Conservation (phyloP, 2,113 vertebrate genomes). For the Saguinus midas region DNA sequence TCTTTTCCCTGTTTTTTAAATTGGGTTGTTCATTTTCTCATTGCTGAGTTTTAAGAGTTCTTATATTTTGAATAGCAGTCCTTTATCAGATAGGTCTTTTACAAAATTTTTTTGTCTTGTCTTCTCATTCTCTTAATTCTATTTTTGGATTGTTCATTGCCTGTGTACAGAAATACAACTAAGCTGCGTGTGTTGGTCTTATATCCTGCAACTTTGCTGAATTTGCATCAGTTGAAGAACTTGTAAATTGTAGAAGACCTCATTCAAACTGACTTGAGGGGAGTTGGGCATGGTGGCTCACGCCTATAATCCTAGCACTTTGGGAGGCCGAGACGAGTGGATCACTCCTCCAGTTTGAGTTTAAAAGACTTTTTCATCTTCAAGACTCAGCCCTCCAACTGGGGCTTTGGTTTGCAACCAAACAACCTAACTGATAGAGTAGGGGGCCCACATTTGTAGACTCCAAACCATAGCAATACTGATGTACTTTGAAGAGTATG, state of each 20-base stretch:
- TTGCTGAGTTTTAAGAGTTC: background rate
- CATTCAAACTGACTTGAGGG: background rate
- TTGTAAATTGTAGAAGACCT: background rate
- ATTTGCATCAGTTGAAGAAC: background rate
- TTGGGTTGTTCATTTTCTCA: background rate
- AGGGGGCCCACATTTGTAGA: background rate
- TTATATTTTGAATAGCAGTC: background rate
- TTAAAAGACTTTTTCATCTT: conserved; percentile 14
- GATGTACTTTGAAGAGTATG: background rate
- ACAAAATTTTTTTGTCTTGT: background rate
- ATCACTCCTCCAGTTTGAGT: background rate
- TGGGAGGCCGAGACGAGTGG: no score
- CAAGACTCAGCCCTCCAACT: background rate
- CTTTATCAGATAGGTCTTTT: background rate
- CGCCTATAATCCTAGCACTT: no score
- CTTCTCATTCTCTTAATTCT: background rate
- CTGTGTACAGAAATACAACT: background rate
- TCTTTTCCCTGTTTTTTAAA: background rate
- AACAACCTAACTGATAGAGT: background rate
- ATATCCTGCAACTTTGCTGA: background rate
- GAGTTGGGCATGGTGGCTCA: rapidly evolving
- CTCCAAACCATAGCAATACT: background rate
- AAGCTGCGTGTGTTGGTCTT: background rate
- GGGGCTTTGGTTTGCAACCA: background rate
- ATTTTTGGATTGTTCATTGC: background rate